These are phyloP conservation scores for Lochmaea capreae DNA, from an alignment of 2,888 invertebrate species.

Conservation along the genomic window DNA sequence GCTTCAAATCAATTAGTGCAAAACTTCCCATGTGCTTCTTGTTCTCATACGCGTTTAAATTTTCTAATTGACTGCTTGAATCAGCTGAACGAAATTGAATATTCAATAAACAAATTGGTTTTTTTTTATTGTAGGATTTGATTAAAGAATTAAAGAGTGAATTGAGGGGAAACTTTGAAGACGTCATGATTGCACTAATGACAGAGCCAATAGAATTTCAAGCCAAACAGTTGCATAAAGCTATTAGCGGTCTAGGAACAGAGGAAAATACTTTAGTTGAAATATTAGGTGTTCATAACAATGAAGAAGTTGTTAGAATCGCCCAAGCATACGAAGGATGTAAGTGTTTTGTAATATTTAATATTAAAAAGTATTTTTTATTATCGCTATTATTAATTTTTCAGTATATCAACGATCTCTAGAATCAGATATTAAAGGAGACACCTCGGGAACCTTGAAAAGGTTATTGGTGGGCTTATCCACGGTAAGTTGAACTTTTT, in stretches of 20 bases:
- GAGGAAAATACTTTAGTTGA: conserved; percentile 81
- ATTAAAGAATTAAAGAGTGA: conserved; percentile 89
- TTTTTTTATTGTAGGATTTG: conserved; percentile 69
- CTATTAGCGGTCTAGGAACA: conserved; percentile 82
- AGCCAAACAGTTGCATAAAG: conserved; percentile 79
- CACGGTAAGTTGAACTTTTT: conserved; percentile 63
- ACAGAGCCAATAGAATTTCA: conserved; percentile 85
- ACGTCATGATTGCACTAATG: conserved; percentile 84
- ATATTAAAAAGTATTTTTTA: not conserved
- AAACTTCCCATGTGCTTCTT: not conserved
- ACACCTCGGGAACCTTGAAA: conserved; percentile 93
- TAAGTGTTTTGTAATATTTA: conserved; percentile 43
- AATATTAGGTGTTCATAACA: conserved; percentile 85
- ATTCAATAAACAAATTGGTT: too few relatives aligned
- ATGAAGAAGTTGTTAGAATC: conserved; percentile 83
- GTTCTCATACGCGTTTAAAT: too few relatives aligned
- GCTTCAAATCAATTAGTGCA: not conserved
- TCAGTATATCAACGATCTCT: conserved; percentile 83
- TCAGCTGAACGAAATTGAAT: too few relatives aligned
- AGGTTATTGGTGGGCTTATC: conserved; percentile 87
- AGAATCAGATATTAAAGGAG: conserved; percentile 85
- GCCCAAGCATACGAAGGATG: conserved; percentile 74
- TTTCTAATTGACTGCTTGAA: too few relatives aligned
- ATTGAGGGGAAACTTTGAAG: conserved; percentile 88
- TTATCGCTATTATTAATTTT: conserved; percentile 51